Evolutionary conservation across 1,140 invertebrate species (phyloP), one percentile per base, ranked within the genome.

Genomic region (Psix sp.): DNA sequence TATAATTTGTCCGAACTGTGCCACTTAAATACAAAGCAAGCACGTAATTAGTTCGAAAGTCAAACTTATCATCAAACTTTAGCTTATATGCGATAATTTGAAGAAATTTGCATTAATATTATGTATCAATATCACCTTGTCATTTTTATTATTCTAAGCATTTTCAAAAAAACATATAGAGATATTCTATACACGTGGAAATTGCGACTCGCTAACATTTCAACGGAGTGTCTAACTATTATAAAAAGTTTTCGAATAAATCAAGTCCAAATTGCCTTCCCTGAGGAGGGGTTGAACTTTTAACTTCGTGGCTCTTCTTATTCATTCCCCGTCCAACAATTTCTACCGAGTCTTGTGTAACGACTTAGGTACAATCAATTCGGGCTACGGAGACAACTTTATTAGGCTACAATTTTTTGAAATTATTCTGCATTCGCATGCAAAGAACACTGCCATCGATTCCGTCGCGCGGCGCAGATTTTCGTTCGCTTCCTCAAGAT

Each of bases 201-300:
- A 57, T 63, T 71, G 48, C 43, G 38, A 63, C 38, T 36, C 20
- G 43, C 51, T 5, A 57, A 49, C 51, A 52, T 52, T 65, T 65
- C 68, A 59, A 74, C 45, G 74, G 45, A 49, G 72, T 70, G 62
- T 76, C 66, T 66, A 77, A 76, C 76, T 77, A 77, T 74, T 72
- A 66, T 72, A 59, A 73, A 77, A 79, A 79, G 65, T 77, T 77
- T 74, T 66, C 59, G 72, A 76, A 79, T 79, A 79, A 79, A 79
- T 79, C 76, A 76, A 39, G 62, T 54, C 57, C 54, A 77, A 77
- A 79, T 77, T 79, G 63, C 73, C 45, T 33, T 49, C 39, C 56
- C 71, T 13, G 36, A 13, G 59, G 57, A 52, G 35, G 59, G 51
- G 57, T 13, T 39, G 33, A 78, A 77, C 65, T 79, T 79, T 76